These are phyloP conservation scores for Ypsolopha scabrella DNA, from an alignment of 2,888 invertebrate genomes.

Conservation along the genomic window DNA sequence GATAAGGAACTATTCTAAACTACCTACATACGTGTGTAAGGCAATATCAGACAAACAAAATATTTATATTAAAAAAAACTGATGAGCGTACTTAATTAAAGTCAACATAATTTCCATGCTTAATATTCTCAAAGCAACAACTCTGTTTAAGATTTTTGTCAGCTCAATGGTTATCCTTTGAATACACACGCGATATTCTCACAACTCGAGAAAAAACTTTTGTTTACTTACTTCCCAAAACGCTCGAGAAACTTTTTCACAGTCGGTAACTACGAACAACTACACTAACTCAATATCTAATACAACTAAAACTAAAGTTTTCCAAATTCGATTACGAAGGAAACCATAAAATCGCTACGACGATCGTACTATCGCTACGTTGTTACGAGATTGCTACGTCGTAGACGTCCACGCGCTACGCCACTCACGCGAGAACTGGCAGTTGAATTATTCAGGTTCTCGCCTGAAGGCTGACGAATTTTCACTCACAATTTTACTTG, in stretches of 20 bases:
- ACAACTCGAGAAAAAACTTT: background rate
- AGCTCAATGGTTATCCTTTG: no score
- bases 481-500: background rate
- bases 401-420: slow-evolving; percentile 39
- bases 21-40: no score
- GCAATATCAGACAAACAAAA: no score
- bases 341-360: slow-evolving; percentile 1
- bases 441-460: slow-evolving; percentile 1
- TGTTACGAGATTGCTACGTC: slow-evolving; percentile 21
- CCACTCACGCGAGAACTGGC: slow-evolving; percentile 33
- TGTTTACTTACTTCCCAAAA: background rate
- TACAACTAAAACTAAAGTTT: background rate
- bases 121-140: no score
- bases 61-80: no score
- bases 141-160: no score
- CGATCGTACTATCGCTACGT: slow-evolving; percentile 16
- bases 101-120: no score
- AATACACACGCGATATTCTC: no score
- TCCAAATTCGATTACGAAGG: background rate
- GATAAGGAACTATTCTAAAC: no score
- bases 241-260: background rate
- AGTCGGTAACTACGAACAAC: background rate
- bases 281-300: background rate
- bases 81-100: no score
- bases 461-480: slow-evolving; percentile 2